Base-by-base conservation (phyloP, 1,140 invertebrate genomes). In the Zaprionus ornatus region DNA sequence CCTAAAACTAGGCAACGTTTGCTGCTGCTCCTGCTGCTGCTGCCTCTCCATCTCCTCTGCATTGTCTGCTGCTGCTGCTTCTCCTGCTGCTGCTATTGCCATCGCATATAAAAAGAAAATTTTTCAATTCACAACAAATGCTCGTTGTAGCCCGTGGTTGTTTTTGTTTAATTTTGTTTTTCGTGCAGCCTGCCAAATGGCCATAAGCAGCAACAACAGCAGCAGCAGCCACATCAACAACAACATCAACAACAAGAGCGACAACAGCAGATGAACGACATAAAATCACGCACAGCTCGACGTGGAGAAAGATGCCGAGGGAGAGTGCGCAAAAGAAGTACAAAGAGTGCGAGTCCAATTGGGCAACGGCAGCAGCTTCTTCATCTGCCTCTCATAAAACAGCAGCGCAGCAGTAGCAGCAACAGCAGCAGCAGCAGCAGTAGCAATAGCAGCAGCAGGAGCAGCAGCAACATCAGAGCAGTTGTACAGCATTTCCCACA, bases 141-240 rank as follows among this genome's bases (percentile, higher is more conserved):
- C 60, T 25, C 50, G 65, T 45, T 62, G 55, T 79, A 42, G 83
- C 83, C 83, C 56, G 68, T 83, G 82, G 84, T 69, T 87, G 83
- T 87, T 87, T 88, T 83, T 88, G 76, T 87, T 87, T 87, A 87
- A 87, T 87, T 87, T 84, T 88, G 68, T 78, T 87, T 86, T 83
- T 72, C 73, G 64, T 75, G 42, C 40, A 70, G 73, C 25, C 52
- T 23, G 32, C 50, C 67, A 69, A 69, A 69, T 62, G 54, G 59
- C 60, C 54, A 70, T 57, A 70, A 75, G 63, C 67, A 75, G 63
- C 65, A 81, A 86, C 57, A 74, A 37, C 67, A 68, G 29, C 12
- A 55, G 23, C 32, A 68, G 50, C 66, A 63, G 35, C 45, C 55
- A 66, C 55, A 83, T 37, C 56, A 74, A 56, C 66, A 68, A 37